Base-by-base conservation (phyloP, 2,797 vertebrate genomes). In the Sebastes minor region DNA sequence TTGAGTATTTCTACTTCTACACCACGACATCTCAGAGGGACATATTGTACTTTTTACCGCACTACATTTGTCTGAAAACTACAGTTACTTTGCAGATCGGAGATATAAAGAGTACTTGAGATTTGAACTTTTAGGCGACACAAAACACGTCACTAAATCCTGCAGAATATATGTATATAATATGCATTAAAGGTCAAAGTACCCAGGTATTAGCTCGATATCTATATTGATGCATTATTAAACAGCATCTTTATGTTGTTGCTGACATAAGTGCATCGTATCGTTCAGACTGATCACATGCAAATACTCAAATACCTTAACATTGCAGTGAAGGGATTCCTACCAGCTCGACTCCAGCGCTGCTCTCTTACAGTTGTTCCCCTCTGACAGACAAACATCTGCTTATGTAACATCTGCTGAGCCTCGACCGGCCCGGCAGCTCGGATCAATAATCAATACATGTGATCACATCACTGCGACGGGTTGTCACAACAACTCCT, bases 391-490 rank as follows among this genome's bases (percentile, higher is more conserved):
- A 13, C 66, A 65, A 16, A 1, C 65, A 27, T 66, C 62, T 68
- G 79, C 42, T 87, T 82, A 84, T 65, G 67, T 75, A 90, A 90
- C 84, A 53, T 46, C 30, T n/a, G 72, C 71, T 16, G 63, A 80
- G 73, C 80, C 52, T 49, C 55, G 2, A 38, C 62, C 28, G 80
- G 23, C 74, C 28, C 28, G 1, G 30, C 52, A 11, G 84, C 86
- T 25, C 61, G 0, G 61, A 83, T 87, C 85, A 23, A 64, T 61
- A 46, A 88, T 86, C 88, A 61, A 88, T 61, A 49, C 42, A 49
- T 16, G 38, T 42, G 38, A 42, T 38, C 35, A 13, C 35, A 38
- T 38, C 35, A 38, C 35, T 38, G 35, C 35, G 33, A 38, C 35
- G 12, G 4, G 35, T 38, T 38, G 35, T 38, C 35, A 13, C 35